These are phyloP conservation scores for Cylas formicarius DNA, from an alignment of 1,140 invertebrate genomes.

Conservation along the genomic window DNA sequence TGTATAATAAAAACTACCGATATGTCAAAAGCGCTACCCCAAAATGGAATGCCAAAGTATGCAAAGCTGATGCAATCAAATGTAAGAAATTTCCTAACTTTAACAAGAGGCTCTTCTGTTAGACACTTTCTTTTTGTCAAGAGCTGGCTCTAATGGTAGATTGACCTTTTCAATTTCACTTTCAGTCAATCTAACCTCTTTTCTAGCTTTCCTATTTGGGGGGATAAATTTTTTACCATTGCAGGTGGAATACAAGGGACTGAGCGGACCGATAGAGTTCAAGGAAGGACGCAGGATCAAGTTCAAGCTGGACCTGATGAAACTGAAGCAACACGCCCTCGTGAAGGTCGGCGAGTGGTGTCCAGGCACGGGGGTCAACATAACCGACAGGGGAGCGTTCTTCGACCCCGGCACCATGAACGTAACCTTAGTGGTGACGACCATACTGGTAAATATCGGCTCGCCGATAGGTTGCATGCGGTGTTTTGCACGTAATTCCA, in stretches of 20 bases:
- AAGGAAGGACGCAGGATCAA: constrained; percentile 66
- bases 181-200: no score
- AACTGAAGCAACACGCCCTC: constrained; percentile 63
- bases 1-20: no score
- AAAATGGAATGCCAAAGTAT: no score
- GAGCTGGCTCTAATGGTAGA: no score
- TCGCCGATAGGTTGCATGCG: no score
- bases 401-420: constrained; percentile 75
- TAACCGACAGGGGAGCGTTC: constrained; percentile 78
- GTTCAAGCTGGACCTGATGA: constrained; percentile 71
- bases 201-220: no score
- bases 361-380: constrained; percentile 63
- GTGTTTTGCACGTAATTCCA: constrained; percentile 32
- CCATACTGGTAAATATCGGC: constrained; percentile 81
- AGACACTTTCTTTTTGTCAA: no score
- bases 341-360: constrained; percentile 82
- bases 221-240: constrained; percentile 20
- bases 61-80: no score
- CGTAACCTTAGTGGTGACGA: constrained; percentile 83
- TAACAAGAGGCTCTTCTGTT: no score
- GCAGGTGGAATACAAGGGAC: constrained; percentile 66
- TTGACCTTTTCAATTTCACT: no score
- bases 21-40: no score
- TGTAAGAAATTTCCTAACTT: no score
- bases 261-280: constrained; percentile 71